Percentiles rank a stretch among this genome's conserved stretches.
Evolutionary conservation across 2,888 invertebrate genomes (phyloP).

Genomic region (Nemotelus pantherinus): DNA sequence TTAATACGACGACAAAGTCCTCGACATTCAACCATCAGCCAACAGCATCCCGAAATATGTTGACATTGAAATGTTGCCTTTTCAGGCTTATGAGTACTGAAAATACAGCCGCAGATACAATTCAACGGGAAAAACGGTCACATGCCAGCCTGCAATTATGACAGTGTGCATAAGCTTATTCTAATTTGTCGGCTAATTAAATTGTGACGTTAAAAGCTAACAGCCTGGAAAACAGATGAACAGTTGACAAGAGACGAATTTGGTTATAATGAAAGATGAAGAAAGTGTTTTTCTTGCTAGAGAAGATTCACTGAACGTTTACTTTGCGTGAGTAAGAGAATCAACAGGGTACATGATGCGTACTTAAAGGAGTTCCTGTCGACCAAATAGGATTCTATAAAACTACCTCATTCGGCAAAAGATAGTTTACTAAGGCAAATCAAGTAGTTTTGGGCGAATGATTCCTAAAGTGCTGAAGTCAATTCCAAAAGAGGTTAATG

Average conservation of each 20-base stretch:
- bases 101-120: not conserved
- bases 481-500: too few species aligned
- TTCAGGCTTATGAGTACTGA: too few species aligned
- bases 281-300: not conserved
- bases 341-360: too few species aligned
- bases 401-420: too few species aligned
- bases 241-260: not conserved
- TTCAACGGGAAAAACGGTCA: constrained; percentile 26
- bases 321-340: too few species aligned
- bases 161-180: not conserved
- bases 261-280: not conserved
- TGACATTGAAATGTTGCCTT: constrained; percentile 1
- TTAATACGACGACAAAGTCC: not conserved
- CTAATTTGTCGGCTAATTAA: constrained; percentile 30
- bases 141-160: constrained; percentile 12
- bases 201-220: constrained; percentile 22
- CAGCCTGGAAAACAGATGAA: constrained; percentile 3
- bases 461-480: too few species aligned
- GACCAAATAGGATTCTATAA: too few species aligned
- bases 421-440: too few species aligned
- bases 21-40: not conserved
- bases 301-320: not conserved
- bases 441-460: too few species aligned
- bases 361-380: too few species aligned
- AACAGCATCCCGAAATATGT: not conserved